Evolutionary conservation across 2,113 vertebrate species (phyloP).

Genomic region (Zosterops lateralis): DNA sequence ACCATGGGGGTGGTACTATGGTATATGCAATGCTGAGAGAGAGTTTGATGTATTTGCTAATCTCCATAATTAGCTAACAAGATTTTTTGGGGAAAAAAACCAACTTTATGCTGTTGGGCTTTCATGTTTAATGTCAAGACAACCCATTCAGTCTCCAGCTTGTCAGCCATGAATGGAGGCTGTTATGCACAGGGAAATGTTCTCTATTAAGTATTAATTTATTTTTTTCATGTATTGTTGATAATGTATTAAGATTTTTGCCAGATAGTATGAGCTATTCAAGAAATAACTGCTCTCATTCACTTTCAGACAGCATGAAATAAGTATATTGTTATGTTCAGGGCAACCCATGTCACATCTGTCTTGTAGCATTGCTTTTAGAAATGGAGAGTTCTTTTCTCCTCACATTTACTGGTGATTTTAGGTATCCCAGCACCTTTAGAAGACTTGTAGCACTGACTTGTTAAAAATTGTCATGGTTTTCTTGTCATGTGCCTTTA

Average conservation of each 20-base stretch:
- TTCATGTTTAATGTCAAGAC: background rate
- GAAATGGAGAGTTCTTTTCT: background rate
- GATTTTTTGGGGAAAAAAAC: fast-evolving
- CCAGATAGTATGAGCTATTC: background rate
- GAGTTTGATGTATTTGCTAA: background rate
- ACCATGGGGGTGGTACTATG: fast-evolving
- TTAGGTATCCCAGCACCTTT: background rate
- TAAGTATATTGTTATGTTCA: background rate
- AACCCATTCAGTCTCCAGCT: background rate
- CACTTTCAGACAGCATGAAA: background rate
- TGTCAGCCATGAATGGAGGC: background rate
- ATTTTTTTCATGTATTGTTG: background rate
- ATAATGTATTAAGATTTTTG: background rate
- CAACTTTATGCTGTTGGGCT: background rate
- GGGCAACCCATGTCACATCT: background rate
- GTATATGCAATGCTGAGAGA: background rate
- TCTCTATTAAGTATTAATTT: background rate
- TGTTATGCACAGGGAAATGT: background rate
- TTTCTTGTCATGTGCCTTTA: background rate
- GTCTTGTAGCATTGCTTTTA: background rate
- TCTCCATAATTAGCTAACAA: background rate
- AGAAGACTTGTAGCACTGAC: background rate
- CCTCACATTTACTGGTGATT: background rate
- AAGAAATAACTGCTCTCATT: background rate
- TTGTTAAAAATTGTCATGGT: background rate